phyloP scores from a whole-genome alignment of 2,797 vertebrate genomes.

The Labroides dimidiatus region DNA sequence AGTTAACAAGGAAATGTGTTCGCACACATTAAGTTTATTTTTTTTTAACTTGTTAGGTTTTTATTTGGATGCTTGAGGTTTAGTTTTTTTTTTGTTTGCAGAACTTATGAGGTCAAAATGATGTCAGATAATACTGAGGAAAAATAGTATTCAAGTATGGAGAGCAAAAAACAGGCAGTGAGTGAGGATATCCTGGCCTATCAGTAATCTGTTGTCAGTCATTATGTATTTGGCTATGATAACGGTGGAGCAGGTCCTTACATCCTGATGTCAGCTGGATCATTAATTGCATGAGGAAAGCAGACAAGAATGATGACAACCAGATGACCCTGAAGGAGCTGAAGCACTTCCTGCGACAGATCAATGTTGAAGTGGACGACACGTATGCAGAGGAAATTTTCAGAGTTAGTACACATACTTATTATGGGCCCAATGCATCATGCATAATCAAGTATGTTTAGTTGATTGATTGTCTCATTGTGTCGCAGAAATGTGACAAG shows the following conservation, averaged over 20 bases:
- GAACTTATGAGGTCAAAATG: neutral
- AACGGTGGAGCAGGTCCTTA: slow-evolving; percentile 80
- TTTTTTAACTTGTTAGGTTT: neutral
- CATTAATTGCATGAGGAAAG: slow-evolving; percentile 92
- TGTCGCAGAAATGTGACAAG: slow-evolving; percentile 89
- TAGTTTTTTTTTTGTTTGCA: neutral
- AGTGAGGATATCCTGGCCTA: no score
- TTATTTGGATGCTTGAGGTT: neutral
- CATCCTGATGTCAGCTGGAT: slow-evolving; percentile 90
- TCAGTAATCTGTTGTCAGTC: no score
- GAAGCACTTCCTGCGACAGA: slow-evolving; percentile 91
- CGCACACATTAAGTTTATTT: neutral
- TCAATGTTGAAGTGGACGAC: slow-evolving; percentile 91
- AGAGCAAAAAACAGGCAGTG: no score
- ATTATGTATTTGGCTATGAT: neutral
- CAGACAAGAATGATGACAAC: slow-evolving; percentile 95
- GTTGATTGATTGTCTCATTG: neutral
- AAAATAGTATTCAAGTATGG: no score
- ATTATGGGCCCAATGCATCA: neutral
- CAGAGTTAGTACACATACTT: slow-evolving; percentile 73
- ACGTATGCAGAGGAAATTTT: slow-evolving; percentile 90
- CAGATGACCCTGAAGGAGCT: slow-evolving; percentile 95
- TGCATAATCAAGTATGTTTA: neutral
- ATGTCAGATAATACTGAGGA: no score
- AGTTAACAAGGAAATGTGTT: neutral